Evolutionary conservation across 2,113 vertebrate species (phyloP).

Genomic region (Canis aureus): DNA sequence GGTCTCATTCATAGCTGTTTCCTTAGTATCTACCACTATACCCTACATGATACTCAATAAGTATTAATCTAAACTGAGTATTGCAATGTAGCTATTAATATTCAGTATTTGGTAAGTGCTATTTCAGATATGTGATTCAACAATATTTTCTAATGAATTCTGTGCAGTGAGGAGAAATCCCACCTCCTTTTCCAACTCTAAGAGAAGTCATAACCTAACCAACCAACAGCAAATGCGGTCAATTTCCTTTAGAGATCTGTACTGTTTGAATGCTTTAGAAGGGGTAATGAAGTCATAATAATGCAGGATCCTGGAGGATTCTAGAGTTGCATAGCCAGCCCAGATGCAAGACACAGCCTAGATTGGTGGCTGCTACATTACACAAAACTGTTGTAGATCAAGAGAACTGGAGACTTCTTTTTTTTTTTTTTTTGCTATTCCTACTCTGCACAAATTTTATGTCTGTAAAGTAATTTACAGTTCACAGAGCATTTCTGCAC

Average conservation of each 20-base stretch:
- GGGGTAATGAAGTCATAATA: neutral
- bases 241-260: neutral
- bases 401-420: neutral
- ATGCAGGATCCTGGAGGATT: neutral
- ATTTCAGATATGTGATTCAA: neutral
- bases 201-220: neutral
- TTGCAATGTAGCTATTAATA: neutral
- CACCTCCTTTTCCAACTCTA: neutral
- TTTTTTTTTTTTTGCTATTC: neutral
- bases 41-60: neutral
- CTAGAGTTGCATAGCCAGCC: neutral
- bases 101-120: neutral
- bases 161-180: neutral
- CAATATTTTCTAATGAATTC: constrained; percentile 25
- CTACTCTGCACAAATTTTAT: neutral
- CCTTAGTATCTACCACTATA: neutral
- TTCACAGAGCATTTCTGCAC: neutral
- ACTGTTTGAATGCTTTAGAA: constrained; percentile 13
- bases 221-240: neutral
- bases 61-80: neutral
- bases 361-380: neutral
- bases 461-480: neutral
- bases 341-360: neutral
- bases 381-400: neutral
- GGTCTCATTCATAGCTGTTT: neutral